A percentile compares a stretch with the other conserved stretches of the same genome.
phyloP scores from a whole-genome alignment of 2,113 vertebrate genomes.

The Poeciliopsis prolifica region DNA sequence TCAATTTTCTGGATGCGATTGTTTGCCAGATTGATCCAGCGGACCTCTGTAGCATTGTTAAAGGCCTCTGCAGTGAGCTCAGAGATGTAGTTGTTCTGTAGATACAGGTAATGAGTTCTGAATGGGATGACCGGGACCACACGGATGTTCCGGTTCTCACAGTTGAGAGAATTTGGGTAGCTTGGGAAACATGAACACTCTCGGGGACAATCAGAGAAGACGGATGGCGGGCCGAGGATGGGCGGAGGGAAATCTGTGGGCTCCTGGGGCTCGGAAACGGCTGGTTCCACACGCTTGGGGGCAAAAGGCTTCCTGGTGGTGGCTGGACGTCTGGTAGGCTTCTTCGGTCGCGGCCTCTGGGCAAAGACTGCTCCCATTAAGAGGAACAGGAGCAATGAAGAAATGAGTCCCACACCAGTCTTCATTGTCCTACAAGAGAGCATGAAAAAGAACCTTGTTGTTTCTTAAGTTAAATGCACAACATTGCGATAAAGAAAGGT shows the following conservation, averaged over 20 bases:
- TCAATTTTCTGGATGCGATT: conserved; percentile 91
- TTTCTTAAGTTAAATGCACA: not conserved
- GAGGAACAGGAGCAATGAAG: conserved; percentile 83
- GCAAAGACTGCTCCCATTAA: conserved; percentile 77
- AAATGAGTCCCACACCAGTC: conserved; percentile 79
- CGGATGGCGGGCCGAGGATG: conserved; percentile 86
- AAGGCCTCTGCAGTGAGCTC: conserved; percentile 90
- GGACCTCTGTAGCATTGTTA: conserved; percentile 86
- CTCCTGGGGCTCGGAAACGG: conserved; percentile 81
- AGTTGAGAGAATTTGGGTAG: conserved; percentile 91
- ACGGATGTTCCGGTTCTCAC: conserved; percentile 95
- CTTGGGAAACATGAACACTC: conserved; percentile 89
- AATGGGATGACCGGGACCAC: conserved; percentile 87
- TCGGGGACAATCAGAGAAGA: conserved; percentile 89
- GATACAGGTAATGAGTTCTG: conserved; percentile 91
- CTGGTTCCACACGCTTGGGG: conserved; percentile 52
- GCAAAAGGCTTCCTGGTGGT: conserved; percentile 53
- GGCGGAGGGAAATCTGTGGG: conserved; percentile 93
- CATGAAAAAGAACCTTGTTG: not conserved
- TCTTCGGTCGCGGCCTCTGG: conserved; percentile 67
- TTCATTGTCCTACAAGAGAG: conserved; percentile 83
- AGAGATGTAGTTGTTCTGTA: conserved; percentile 97
- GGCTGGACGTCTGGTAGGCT: conserved; percentile 67
- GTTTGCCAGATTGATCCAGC: conserved; percentile 95
- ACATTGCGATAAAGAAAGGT: not conserved